A percentile compares a stretch with the other conserved stretches of the same genome.
Evolutionary conservation across 2,113 vertebrate species (phyloP).

Genomic region (Prionailurus bengalensis): DNA sequence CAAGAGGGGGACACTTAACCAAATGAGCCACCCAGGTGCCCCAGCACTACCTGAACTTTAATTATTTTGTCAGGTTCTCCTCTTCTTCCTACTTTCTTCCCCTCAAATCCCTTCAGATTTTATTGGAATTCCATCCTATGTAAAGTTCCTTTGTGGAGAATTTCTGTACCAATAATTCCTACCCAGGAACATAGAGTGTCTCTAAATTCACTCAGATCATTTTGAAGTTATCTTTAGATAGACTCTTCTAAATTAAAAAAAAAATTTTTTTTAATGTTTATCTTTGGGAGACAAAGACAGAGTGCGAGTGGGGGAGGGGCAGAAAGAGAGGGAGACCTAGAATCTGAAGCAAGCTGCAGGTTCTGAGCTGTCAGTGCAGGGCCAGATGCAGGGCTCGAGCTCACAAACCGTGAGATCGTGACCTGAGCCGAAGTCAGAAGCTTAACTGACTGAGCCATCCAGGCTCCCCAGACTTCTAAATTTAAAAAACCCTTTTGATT

Average conservation of each 20-base stretch:
- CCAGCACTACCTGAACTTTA: background rate
- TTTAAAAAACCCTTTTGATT: background rate
- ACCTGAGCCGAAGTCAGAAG: too few relatives aligned
- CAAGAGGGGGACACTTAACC: too few relatives aligned
- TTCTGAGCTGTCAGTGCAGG: too few relatives aligned
- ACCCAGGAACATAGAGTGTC: background rate
- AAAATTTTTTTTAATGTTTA: too few relatives aligned
- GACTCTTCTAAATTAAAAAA: constrained; percentile 6
- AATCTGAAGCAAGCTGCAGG: too few relatives aligned
- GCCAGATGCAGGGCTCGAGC: too few relatives aligned
- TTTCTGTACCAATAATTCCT: background rate
- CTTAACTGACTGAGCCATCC: too few relatives aligned
- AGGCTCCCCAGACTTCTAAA: background rate
- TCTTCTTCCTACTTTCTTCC: background rate
- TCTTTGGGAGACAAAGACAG: too few relatives aligned
- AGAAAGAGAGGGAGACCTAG: too few relatives aligned
- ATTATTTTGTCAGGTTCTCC: constrained; percentile 11
- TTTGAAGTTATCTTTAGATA: constrained; percentile 53
- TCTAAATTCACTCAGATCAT: constrained; percentile 24
- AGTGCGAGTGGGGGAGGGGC: too few relatives aligned
- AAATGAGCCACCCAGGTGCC: too few relatives aligned
- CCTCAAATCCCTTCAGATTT: background rate
- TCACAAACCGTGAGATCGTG: too few relatives aligned
- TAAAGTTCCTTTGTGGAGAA: constrained; percentile 21
- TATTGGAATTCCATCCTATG: background rate